Base-by-base conservation (phyloP, 2,113 vertebrate species). In the Oreochromis spilurus region DNA sequence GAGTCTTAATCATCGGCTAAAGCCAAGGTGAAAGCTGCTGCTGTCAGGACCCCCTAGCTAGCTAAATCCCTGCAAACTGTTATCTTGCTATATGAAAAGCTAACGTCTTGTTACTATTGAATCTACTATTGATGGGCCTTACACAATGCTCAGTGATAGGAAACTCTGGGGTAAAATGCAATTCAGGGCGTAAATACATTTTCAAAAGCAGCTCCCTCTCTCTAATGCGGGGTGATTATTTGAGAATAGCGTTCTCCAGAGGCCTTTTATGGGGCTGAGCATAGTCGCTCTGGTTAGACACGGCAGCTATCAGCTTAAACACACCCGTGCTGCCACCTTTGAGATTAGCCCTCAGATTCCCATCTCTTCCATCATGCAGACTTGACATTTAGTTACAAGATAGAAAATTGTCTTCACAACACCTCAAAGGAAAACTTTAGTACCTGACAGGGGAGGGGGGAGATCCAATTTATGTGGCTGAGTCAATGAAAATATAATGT, bases 381-480 rank as follows among this genome's bases (percentile, higher is more conserved):
- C 92, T 91, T 95, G 94, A 95, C 94, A 95, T 96, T 95, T 95
- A 90, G 87, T 90, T 94, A 92, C 88, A 82, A 93, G 91, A 91
- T 82, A 84, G 89, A 94, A 94, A 93, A 93, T 91, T 91, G 88
- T 91, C 93, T 94, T 92, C 77, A 94, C 91, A 93, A 88, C 83
- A 90, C 79, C 87, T 92, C 82, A 89, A 91, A 89, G 87, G 82
- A 85, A 91, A 94, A 90, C 62, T 87, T 87, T 78, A 86, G 67
- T 81, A 24, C 58, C 65, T 85, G 84, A 84, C 85, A 54, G 80
- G 67, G 26, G 21, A 55, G 26, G 52, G 16, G 77, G 21, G 26
- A 45, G 79, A 80, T 88, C 38, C 4, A 84, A 79, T 82, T 85
- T 83, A 21, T 53, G 43, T 55, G 45, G 16, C 65, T 78, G 70